A percentile compares a stretch with the other conserved stretches of the same genome.
These are phyloP conservation scores for Brenthis daphne DNA, from an alignment of 2,888 invertebrate genomes.

Conservation along the genomic window DNA sequence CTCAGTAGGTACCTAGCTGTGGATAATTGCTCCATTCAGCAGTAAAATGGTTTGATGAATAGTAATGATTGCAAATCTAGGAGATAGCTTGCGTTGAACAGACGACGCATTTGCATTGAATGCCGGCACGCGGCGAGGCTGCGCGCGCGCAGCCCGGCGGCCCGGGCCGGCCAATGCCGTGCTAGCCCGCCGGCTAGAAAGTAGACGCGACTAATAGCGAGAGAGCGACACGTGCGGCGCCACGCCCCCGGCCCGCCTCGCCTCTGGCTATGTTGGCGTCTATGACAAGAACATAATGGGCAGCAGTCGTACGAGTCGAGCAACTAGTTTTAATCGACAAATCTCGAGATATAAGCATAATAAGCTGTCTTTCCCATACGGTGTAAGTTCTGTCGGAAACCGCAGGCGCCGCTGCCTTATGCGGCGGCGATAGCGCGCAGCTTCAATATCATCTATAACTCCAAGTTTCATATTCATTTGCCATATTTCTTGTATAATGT, in stretches of 20 bases:
- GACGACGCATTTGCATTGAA: conserved; percentile 34
- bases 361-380: conserved; percentile 22
- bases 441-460: conserved; percentile 16
- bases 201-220: conserved; percentile 27
- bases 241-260: conserved; percentile 41
- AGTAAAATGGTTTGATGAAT: conserved; percentile 32
- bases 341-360: conserved; percentile 28
- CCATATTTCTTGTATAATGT: conserved; percentile 10
- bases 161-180: conserved; percentile 31
- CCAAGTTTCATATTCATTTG: conserved; percentile 16
- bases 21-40: conserved; percentile 15
- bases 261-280: conserved; percentile 32
- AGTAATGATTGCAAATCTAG: conserved; percentile 31
- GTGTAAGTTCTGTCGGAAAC: conserved; percentile 23
- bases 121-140: conserved; percentile 24
- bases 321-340: conserved; percentile 25
- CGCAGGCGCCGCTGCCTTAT: conserved; percentile 35
- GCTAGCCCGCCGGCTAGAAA: conserved; percentile 25
- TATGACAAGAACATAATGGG: conserved; percentile 31
- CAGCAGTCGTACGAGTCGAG: conserved; percentile 10
- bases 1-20: conserved; percentile 10
- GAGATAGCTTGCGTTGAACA: conserved; percentile 14
- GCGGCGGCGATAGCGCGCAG: conserved; percentile 5
- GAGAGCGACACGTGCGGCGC: conserved; percentile 56
- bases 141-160: conserved; percentile 33